phyloP scores from a whole-genome alignment of 1,140 invertebrate species.

The Drosophila paulistorum region DNA sequence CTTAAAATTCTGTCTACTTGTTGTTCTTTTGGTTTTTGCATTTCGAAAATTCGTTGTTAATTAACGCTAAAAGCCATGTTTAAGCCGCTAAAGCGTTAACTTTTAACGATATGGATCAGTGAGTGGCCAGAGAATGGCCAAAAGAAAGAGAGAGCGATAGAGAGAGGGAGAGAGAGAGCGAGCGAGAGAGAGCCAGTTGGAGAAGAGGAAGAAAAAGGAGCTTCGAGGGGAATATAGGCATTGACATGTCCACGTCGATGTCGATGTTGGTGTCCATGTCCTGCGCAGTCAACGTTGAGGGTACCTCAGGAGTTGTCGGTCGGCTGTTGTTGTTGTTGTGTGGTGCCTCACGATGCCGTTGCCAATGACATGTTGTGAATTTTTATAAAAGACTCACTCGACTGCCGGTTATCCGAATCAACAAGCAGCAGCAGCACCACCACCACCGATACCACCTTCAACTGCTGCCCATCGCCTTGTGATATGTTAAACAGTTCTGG shows the following conservation, averaged over 20 bases:
- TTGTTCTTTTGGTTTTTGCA: conserved; percentile 49
- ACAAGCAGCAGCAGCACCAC: background rate
- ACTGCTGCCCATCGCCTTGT: conserved; percentile 25
- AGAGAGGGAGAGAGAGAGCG: conserved; percentile 20
- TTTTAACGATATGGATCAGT: conserved; percentile 76
- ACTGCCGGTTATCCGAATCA: conserved; percentile 16
- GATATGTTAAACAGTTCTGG: conserved; percentile 82
- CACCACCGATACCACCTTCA: background rate
- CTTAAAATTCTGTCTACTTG: conserved; percentile 71
- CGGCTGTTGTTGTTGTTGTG: conserved; percentile 1
- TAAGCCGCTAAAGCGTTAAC: conserved; percentile 79
- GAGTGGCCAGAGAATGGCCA: conserved; percentile 43
- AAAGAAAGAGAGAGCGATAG: conserved; percentile 22
- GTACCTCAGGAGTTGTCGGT: conserved; percentile 53
- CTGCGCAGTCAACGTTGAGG: conserved; percentile 68
- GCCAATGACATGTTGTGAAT: conserved; percentile 79
- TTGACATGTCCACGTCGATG: conserved; percentile 72
- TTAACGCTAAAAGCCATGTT: conserved; percentile 82
- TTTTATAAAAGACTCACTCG: conserved; percentile 81
- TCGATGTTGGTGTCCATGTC: conserved; percentile 69
- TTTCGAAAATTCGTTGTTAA: conserved; percentile 78
- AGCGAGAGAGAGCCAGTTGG: too few relatives aligned
- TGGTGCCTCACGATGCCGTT: conserved; percentile 46
- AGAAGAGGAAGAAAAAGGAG: background rate
- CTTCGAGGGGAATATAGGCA: conserved; percentile 42